A percentile compares a stretch with the other conserved stretches of the same genome.
Conservation (phyloP, 2,113 vertebrate species). For the Epinephelus cyanopodus region DNA sequence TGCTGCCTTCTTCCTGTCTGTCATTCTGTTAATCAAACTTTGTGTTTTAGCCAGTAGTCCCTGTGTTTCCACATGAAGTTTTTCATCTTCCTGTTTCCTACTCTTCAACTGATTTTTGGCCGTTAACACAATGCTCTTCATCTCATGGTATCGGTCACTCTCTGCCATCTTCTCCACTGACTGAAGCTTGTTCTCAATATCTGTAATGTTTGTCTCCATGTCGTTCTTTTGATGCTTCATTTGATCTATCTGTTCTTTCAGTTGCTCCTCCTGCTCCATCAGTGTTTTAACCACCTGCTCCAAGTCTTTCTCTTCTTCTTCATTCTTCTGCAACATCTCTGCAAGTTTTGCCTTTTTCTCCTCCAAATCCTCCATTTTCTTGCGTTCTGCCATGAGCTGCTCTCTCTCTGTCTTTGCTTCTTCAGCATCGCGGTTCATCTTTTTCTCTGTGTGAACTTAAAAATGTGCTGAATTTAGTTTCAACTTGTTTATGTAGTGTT, state of each 20-base stretch:
- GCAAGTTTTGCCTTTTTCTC: background rate
- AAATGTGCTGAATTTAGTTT: too few species aligned
- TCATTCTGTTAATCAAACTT: too few species aligned
- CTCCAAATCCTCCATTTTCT: background rate
- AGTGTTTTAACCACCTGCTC: background rate
- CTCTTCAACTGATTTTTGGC: background rate
- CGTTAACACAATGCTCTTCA: background rate
- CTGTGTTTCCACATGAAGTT: too few species aligned
- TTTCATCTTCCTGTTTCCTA: background rate
- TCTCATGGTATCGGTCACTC: background rate
- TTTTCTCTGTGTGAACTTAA: too few species aligned
- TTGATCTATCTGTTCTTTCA: background rate
- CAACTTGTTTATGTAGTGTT: too few species aligned
- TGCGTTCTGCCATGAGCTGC: too few species aligned
- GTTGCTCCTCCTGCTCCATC: background rate
- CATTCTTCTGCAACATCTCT: background rate
- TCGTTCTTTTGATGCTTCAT: accelerated
- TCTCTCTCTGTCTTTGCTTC: too few species aligned
- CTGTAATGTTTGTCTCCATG: background rate
- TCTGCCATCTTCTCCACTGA: background rate
- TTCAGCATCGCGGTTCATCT: too few species aligned
- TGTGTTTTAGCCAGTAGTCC: too few species aligned
- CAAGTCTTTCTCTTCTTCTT: too few species aligned
- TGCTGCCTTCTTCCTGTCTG: too few species aligned
- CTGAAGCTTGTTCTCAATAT: background rate